phyloP scores from a whole-genome alignment of 2,888 invertebrate genomes.

The Phortica magna region DNA sequence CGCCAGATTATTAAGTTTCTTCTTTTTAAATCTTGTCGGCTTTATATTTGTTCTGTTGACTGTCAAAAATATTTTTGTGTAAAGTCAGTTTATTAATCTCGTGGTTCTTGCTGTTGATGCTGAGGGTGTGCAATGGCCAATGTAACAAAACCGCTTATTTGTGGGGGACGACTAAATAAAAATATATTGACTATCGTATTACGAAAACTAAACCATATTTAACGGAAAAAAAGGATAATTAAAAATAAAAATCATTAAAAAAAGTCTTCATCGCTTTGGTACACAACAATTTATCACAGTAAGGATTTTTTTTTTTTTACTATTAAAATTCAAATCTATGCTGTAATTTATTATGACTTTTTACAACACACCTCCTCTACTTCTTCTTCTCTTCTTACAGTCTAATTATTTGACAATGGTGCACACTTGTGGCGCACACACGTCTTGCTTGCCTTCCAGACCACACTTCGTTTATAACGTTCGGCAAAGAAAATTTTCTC shows the following conservation, averaged over 20 bases:
- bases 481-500: constrained; percentile 21
- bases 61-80: constrained; percentile 15
- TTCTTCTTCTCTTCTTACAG: constrained; percentile 4
- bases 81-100: constrained; percentile 23
- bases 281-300: no score
- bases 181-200: not conserved
- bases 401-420: constrained; percentile 35
- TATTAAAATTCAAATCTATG: not conserved
- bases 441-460: not conserved
- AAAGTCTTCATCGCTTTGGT: no score
- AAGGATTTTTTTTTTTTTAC: not conserved
- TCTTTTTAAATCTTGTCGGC: not conserved
- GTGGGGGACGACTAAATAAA: not conserved
- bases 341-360: constrained; percentile 29
- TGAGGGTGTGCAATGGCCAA: not conserved
- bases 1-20: constrained; percentile 14
- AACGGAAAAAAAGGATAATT: constrained; percentile 3
- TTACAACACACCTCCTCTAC: constrained; percentile 1
- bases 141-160: not conserved
- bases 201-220: not conserved
- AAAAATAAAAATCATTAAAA: not conserved
- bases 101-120: not conserved
- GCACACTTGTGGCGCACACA: constrained; percentile 30
- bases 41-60: constrained; percentile 19
- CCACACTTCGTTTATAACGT: not conserved